phyloP scores from a whole-genome alignment of 1,140 invertebrate species.

The Brachionus sp. region DNA sequence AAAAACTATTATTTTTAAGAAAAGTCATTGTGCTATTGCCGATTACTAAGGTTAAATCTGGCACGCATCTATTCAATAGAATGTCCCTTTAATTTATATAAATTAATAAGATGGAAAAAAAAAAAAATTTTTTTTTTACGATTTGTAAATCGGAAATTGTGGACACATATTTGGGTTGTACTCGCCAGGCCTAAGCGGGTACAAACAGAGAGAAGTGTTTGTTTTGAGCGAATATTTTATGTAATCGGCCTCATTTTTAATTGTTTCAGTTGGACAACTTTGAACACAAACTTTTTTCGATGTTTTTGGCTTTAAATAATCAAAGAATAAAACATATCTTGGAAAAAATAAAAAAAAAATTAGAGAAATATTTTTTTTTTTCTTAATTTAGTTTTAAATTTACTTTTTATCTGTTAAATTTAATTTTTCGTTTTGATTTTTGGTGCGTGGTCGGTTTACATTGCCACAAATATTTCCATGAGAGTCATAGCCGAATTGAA shows the following conservation, averaged over 20 bases:
- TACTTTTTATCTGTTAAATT: constrained; percentile 74
- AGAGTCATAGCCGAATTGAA: constrained; percentile 87
- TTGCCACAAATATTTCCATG: constrained; percentile 92
- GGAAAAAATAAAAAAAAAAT: constrained; percentile 46
- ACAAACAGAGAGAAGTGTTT: constrained; percentile 69
- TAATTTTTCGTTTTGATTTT: constrained; percentile 71
- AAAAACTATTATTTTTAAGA: constrained; percentile 52
- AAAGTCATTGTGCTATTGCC: constrained; percentile 70
- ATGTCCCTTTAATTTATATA: not conserved
- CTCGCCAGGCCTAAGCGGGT: constrained; percentile 50
- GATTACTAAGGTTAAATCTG: constrained; percentile 55
- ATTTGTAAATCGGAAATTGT: constrained; percentile 50
- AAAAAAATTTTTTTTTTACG: constrained; percentile 48
- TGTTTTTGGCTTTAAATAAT: constrained; percentile 70
- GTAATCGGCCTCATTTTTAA: constrained; percentile 68
- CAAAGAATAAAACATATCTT: constrained; percentile 77
- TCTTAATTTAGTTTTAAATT: constrained; percentile 48
- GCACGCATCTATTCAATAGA: not conserved
- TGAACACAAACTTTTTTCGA: constrained; percentile 84
- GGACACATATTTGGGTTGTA: constrained; percentile 54
- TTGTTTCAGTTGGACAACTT: constrained; percentile 71
- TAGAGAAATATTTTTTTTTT: constrained; percentile 48
- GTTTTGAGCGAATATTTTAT: constrained; percentile 71
- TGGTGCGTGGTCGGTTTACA: constrained; percentile 66
- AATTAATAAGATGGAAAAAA: not conserved